These are phyloP conservation scores for Chouioia cunea DNA, from an alignment of 2,888 invertebrate species.

Conservation along the genomic window DNA sequence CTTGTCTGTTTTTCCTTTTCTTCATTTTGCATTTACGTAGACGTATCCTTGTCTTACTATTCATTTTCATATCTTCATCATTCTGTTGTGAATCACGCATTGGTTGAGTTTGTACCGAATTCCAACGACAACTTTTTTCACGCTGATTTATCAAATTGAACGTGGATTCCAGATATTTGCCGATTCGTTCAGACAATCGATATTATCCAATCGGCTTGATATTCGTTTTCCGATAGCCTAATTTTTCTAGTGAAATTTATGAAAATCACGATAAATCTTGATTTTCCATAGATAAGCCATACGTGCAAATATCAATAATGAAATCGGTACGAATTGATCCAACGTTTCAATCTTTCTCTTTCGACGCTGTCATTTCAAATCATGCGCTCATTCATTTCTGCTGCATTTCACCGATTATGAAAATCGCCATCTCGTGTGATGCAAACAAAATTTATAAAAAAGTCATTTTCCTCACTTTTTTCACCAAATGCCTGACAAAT, in stretches of 20 bases:
- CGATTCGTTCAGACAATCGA: too few relatives aligned
- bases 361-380: constrained; percentile 38
- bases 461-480: constrained; percentile 23
- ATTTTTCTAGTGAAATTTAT: background rate
- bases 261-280: background rate
- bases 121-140: background rate
- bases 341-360: constrained; percentile 45
- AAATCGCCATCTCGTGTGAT: constrained; percentile 37
- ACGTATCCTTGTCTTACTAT: constrained; percentile 3
- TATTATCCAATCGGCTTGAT: too few relatives aligned
- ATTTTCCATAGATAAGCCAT: too few relatives aligned
- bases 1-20: background rate
- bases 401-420: constrained; percentile 47
- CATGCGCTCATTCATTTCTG: constrained; percentile 49
- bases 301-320: background rate
- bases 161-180: too few relatives aligned
- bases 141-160: too few relatives aligned
- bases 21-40: constrained; percentile 31
- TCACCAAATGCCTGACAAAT: constrained; percentile 12
- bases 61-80: constrained; percentile 35
- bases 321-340: constrained; percentile 45
- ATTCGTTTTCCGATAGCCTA: too few relatives aligned
- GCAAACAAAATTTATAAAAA: constrained; percentile 24
- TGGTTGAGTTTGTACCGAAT: constrained; percentile 48
- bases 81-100: constrained; percentile 32